These are phyloP conservation scores for Physella acuta DNA, from an alignment of 1,140 invertebrate genomes.

Conservation along the genomic window DNA sequence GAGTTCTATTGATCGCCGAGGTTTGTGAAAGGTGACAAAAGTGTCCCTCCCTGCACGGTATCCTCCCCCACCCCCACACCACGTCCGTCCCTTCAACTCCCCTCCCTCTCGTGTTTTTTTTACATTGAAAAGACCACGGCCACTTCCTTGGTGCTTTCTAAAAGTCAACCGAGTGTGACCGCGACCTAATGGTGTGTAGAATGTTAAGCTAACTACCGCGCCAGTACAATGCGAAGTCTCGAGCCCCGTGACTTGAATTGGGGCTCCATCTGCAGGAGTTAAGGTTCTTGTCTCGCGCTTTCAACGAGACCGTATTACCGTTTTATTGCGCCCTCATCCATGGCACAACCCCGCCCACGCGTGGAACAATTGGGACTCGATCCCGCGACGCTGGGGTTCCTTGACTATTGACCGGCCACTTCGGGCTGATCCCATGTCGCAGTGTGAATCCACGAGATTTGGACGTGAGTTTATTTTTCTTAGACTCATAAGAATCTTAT, in stretches of 20 bases:
- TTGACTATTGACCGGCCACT: too few species aligned
- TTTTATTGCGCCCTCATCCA: not conserved
- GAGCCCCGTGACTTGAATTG: not conserved
- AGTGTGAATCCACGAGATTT: too few species aligned
- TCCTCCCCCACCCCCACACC: not conserved
- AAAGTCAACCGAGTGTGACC: slow-evolving; percentile 13
- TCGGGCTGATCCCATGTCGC: too few species aligned
- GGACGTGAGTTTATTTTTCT: too few species aligned
- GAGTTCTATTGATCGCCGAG: not conserved
- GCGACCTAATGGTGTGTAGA: slow-evolving; percentile 16
- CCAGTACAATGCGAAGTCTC: not conserved
- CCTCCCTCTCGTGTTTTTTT: not conserved
- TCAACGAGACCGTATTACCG: not conserved
- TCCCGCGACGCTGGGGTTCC: too few species aligned
- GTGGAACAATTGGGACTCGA: too few species aligned
- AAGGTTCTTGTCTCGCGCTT: slow-evolving; percentile 2
- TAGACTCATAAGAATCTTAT: too few species aligned
- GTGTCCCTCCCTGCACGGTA: slow-evolving; percentile 3
- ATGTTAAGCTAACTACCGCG: slow-evolving; percentile 21
- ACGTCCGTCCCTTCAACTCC: not conserved
- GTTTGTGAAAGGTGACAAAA: slow-evolving; percentile 12
- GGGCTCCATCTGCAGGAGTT: slow-evolving; percentile 1
- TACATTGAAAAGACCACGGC: slow-evolving; percentile 1
- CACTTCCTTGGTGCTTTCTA: slow-evolving; percentile 3
- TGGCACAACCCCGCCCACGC: too few species aligned